phyloP scores from a whole-genome alignment of 2,888 invertebrate genomes.

The Meiosimyza platycephala region DNA sequence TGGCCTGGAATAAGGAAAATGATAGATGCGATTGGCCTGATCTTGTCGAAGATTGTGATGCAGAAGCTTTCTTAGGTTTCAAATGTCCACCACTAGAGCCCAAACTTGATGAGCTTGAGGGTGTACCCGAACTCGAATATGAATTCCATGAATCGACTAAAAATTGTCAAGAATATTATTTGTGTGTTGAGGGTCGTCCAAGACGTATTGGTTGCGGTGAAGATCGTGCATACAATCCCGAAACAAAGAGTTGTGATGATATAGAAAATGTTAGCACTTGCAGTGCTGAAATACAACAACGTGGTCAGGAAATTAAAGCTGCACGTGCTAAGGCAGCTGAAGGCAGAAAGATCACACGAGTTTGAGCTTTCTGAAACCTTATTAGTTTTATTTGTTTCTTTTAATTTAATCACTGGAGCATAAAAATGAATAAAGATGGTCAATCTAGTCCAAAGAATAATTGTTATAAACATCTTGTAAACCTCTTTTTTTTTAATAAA shows the following conservation, averaged over 20 bases:
- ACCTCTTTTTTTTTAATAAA: no score
- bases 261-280: constrained; percentile 83
- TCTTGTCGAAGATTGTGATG: constrained; percentile 82
- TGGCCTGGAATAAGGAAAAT: constrained; percentile 79
- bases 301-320: constrained; percentile 58
- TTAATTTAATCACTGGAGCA: not conserved
- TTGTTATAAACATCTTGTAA: no score
- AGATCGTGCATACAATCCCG: constrained; percentile 81
- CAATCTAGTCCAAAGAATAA: no score
- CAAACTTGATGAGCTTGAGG: constrained; percentile 60
- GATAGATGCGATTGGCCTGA: constrained; percentile 92
- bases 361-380: no score
- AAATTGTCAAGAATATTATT: constrained; percentile 83
- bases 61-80: constrained; percentile 83
- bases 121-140: constrained; percentile 68
- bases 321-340: constrained; percentile 55
- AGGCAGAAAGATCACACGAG: constrained; percentile 24
- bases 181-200: constrained; percentile 81
- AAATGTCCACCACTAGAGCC: constrained; percentile 77
- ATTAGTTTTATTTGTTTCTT: not conserved
- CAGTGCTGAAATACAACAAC: constrained; percentile 63
- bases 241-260: constrained; percentile 78
- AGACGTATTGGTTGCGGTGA: constrained; percentile 81
- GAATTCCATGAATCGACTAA: constrained; percentile 69
- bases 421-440: no score